A percentile compares a stretch with the other conserved stretches of the same genome.
Conservation (phyloP, 2,797 vertebrate genomes). For the Adelosebastes latens region DNA sequence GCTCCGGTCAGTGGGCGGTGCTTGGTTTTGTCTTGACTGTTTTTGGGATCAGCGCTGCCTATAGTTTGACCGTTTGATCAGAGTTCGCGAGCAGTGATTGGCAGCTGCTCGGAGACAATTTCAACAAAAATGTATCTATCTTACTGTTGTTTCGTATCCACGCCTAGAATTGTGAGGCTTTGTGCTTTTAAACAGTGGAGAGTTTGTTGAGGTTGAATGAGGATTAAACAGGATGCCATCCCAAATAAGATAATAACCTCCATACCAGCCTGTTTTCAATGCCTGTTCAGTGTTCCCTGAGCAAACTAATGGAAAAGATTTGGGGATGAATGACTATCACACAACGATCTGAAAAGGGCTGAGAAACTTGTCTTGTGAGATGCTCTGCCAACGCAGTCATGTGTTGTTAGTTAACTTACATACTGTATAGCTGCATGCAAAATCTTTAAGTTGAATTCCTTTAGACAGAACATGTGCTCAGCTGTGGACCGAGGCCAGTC, state of each 20-base stretch:
- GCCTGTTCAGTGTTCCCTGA: not conserved
- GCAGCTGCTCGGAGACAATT: too few relatives aligned
- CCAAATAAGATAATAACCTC: not conserved
- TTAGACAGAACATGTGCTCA: slow-evolving; percentile 48
- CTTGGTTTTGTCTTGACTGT: too few relatives aligned
- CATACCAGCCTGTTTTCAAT: not conserved
- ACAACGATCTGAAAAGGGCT: not conserved
- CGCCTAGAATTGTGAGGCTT: not conserved
- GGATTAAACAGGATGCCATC: not conserved
- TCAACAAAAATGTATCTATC: not conserved
- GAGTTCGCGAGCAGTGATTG: too few relatives aligned
- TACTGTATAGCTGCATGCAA: not conserved
- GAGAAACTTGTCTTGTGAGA: not conserved
- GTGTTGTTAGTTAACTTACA: not conserved
- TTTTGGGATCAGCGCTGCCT: too few relatives aligned
- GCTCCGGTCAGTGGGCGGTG: too few relatives aligned
- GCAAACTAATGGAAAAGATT: not conserved
- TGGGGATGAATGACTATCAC: not conserved
- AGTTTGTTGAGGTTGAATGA: not conserved
- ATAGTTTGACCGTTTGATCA: too few relatives aligned
- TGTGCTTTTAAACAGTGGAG: not conserved
- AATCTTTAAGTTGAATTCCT: slow-evolving; percentile 25
- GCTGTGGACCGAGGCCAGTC: slow-evolving; percentile 21
- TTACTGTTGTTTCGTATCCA: not conserved
- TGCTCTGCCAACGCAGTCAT: not conserved